These are phyloP conservation scores for Epizoanthus illoricatus DNA, from an alignment of 92 coral and sea anemone genomes.

Conservation along the genomic window DNA sequence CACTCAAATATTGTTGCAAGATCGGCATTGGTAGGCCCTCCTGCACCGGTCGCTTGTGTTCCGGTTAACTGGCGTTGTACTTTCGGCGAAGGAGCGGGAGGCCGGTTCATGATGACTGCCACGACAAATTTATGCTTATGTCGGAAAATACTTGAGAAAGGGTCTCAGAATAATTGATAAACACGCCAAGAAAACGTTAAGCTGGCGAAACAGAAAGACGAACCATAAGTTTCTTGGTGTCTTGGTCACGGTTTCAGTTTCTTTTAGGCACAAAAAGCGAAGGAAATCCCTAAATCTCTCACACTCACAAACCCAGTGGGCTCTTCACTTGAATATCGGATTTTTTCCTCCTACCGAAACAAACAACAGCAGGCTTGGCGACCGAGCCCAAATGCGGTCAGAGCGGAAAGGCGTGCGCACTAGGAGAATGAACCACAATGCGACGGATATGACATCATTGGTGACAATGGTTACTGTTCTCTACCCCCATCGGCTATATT, in stretches of 20 bases:
- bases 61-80: constrained; percentile 35
- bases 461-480: too few species aligned
- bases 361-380: constrained; percentile 29
- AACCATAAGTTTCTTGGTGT: constrained; percentile 3
- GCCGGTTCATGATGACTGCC: constrained; percentile 33
- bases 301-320: neutral
- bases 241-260: neutral
- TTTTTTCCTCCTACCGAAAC: neutral
- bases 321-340: constrained; percentile 3
- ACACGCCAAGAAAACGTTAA: neutral
- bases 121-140: neutral
- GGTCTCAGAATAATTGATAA: constrained; percentile 7
- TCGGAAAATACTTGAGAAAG: neutral
- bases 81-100: constrained; percentile 42
- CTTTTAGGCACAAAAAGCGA: constrained; percentile 6
- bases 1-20: constrained; percentile 98
- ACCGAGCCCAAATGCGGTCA: constrained; percentile 26
- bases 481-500: too few species aligned
- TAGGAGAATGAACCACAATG: neutral
- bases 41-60: constrained; percentile 47
- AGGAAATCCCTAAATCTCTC: neutral
- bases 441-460: neutral
- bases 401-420: constrained; percentile 36
- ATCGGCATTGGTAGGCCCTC: constrained; percentile 96
- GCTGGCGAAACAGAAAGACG: neutral